These are phyloP conservation scores for Eupithecia subumbrata DNA, from an alignment of 2,888 invertebrate species.

Conservation along the genomic window DNA sequence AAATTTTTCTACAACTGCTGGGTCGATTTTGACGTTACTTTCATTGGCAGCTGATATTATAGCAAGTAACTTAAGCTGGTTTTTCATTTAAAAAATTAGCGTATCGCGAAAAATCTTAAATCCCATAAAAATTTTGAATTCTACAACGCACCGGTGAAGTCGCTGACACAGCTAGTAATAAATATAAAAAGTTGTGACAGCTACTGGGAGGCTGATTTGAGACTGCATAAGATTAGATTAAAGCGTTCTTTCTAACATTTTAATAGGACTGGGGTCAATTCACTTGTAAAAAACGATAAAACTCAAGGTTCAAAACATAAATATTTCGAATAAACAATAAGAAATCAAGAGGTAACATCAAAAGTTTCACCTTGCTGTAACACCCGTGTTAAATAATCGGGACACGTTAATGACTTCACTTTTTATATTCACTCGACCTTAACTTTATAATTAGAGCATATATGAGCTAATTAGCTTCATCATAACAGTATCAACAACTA, in stretches of 20 bases:
- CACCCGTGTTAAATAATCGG: conserved; percentile 15
- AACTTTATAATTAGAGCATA: conserved; percentile 31
- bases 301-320: not conserved
- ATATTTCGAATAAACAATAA: not conserved
- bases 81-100: not conserved
- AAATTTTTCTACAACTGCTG: not conserved
- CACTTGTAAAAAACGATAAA: not conserved
- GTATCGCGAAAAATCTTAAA: no score
- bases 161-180: not conserved
- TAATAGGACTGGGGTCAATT: no score
- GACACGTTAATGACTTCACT: conserved; percentile 32
- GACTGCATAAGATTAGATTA: not conserved
- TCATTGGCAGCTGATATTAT: not conserved
- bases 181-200: not conserved
- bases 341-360: not conserved
- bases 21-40: not conserved
- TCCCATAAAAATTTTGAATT: no score
- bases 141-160: no score
- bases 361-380: not conserved
- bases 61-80: not conserved
- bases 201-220: not conserved
- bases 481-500: conserved; percentile 11
- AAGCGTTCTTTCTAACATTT: not conserved
- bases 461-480: conserved; percentile 27
- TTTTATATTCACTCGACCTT: conserved; percentile 34